These are phyloP conservation scores for Proteles cristata DNA, from an alignment of 2,113 vertebrate genomes.

Conservation along the genomic window DNA sequence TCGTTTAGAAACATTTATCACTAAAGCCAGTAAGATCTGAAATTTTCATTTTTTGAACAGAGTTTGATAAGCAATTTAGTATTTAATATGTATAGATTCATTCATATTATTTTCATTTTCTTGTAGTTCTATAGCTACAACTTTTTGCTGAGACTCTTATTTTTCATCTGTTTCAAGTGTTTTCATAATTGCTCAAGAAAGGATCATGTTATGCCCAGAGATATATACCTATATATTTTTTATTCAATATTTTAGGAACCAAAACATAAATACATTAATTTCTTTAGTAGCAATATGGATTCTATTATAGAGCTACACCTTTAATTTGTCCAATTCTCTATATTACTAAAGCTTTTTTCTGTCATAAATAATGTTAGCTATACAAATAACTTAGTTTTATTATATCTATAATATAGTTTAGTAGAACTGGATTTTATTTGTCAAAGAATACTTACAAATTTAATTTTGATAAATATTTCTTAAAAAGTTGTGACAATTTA, in stretches of 20 bases:
- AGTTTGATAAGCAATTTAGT: too few species aligned
- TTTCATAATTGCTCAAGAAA: neutral
- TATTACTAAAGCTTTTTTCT: neutral
- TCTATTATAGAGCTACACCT: neutral
- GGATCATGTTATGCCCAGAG: neutral
- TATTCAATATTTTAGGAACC: neutral
- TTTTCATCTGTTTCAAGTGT: neutral
- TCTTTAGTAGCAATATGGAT: neutral
- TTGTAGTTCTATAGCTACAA: neutral
- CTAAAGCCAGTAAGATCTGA: too few species aligned
- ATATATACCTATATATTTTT: neutral
- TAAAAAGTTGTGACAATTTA: neutral
- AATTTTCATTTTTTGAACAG: too few species aligned
- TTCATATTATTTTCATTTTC: too few species aligned
- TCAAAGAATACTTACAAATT: neutral
- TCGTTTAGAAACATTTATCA: neutral
- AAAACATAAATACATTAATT: neutral
- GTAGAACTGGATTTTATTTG: neutral
- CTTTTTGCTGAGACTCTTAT: neutral
- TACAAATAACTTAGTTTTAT: neutral
- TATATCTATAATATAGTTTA: neutral
- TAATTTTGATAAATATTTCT: neutral
- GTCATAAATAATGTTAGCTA: neutral
- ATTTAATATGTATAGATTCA: too few species aligned
- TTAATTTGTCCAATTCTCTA: neutral